These are phyloP conservation scores for Garra rufa DNA, from an alignment of 2,113 vertebrate genomes.

Conservation along the genomic window DNA sequence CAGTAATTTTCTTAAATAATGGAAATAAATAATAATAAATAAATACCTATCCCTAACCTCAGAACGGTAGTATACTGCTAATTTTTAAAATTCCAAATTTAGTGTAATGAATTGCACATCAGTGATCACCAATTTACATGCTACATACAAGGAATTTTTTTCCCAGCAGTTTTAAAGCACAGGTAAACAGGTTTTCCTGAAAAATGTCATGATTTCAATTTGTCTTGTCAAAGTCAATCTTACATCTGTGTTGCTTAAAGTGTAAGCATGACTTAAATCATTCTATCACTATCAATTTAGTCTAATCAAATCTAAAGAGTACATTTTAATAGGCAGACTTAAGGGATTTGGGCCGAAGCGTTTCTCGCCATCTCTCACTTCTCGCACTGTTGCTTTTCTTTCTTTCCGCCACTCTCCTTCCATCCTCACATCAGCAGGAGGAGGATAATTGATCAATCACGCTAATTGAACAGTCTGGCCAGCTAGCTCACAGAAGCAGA, in stretches of 20 bases:
- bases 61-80: neutral
- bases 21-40: neutral
- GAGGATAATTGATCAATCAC: conserved; percentile 83
- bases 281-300: conserved; percentile 47
- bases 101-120: neutral
- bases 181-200: neutral
- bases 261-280: conserved; percentile 40
- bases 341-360: conserved; percentile 32
- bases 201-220: conserved; percentile 34
- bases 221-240: conserved; percentile 38
- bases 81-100: neutral
- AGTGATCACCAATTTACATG: neutral
- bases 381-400: conserved; percentile 44
- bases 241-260: conserved; percentile 19
- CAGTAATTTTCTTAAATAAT: neutral
- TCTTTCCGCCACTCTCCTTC: conserved; percentile 29
- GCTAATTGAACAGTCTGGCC: conserved; percentile 82
- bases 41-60: neutral
- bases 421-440: conserved; percentile 62
- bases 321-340: conserved; percentile 40
- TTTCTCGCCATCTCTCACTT: conserved; percentile 16
- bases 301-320: conserved; percentile 58
- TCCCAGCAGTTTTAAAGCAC: neutral
- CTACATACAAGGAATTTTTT: neutral
- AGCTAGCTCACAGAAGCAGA: conserved; percentile 79